phyloP scores from a whole-genome alignment of 2,797 vertebrate genomes.

The Dryobates pubescens region DNA sequence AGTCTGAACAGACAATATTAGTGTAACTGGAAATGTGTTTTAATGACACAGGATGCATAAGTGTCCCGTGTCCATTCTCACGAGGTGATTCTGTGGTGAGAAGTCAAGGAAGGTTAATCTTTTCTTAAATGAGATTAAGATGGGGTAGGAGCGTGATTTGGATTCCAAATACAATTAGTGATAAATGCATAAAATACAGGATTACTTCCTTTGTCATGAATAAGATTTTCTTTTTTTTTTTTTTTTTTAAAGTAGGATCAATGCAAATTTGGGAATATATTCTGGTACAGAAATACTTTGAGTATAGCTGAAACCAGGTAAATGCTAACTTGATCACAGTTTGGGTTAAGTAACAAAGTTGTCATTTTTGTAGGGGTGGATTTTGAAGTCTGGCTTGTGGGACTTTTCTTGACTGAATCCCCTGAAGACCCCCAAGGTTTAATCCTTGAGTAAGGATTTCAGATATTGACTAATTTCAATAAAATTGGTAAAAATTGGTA shows the following conservation, averaged over 20 bases:
- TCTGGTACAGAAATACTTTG: neutral
- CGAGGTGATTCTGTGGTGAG: slow-evolving; percentile 38
- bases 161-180: neutral
- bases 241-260: neutral
- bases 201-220: neutral
- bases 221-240: neutral
- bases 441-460: neutral
- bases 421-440: neutral
- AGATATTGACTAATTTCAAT: neutral
- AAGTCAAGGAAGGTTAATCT: slow-evolving; percentile 63
- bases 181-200: neutral
- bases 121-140: slow-evolving; percentile 37
- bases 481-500: neutral
- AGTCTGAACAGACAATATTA: neutral
- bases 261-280: neutral
- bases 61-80: neutral
- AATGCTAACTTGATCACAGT: neutral
- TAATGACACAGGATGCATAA: neutral
- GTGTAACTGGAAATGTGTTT: neutral
- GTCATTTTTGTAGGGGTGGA: neutral
- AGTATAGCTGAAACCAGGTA: neutral
- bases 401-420: neutral
- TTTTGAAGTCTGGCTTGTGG: neutral
- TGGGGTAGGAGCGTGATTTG: neutral
- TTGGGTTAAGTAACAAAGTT: neutral